These are phyloP conservation scores for Tachuris rubrigastra DNA, from an alignment of 2,113 vertebrate genomes.

Conservation along the genomic window DNA sequence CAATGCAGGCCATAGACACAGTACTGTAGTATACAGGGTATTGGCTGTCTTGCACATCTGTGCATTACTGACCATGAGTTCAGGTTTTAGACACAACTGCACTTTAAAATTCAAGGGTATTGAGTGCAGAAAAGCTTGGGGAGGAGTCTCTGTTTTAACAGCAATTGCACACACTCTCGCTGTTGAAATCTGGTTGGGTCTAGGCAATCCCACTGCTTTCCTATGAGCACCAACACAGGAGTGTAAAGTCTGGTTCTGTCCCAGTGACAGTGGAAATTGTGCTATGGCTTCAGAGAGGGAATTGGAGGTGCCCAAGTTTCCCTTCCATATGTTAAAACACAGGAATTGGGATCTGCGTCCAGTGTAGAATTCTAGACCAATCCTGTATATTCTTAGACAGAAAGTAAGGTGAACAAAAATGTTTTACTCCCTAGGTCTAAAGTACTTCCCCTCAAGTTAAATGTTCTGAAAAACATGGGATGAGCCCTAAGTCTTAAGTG, in stretches of 20 bases:
- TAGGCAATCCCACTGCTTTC: not conserved
- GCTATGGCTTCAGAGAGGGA: not conserved
- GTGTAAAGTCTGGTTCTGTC: not conserved
- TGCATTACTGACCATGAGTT: not conserved
- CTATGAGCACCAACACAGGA: not conserved
- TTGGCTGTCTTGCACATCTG: not conserved
- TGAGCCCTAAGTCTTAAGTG: not conserved
- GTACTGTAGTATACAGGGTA: not conserved
- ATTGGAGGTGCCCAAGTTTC: not conserved
- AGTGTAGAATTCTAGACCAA: not conserved
- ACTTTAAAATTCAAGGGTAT: not conserved
- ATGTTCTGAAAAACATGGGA: not conserved
- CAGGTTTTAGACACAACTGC: not conserved
- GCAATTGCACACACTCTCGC: not conserved
- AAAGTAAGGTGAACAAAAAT: not conserved
- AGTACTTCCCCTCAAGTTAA: too few species aligned
- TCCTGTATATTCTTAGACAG: not conserved
- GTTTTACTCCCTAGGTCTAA: not conserved
- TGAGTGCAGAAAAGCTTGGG: not conserved
- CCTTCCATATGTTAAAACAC: not conserved
- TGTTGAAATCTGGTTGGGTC: not conserved
- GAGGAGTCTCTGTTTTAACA: not conserved
- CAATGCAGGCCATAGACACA: too few species aligned
- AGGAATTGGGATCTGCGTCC: not conserved
- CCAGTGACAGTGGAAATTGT: not conserved